Base-by-base conservation (phyloP, 2,888 invertebrate species). In the Chloroclystis v-ata region DNA sequence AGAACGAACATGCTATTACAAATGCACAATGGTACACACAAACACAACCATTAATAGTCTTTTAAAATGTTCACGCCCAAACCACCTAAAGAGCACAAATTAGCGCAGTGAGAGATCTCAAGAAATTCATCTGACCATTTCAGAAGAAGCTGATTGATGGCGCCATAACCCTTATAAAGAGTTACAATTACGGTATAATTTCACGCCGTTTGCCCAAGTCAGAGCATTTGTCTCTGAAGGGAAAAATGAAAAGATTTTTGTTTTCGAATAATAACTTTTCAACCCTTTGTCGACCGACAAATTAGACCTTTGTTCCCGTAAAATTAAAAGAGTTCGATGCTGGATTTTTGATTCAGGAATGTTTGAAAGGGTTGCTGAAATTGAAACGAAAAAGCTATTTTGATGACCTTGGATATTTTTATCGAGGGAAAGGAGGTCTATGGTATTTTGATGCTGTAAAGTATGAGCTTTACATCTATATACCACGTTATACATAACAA, bases 281-380 rank as follows among this genome's bases (percentile, higher is more conserved):
- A 55, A 54, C 57, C 53, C 52, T 46, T 59, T 59, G 56, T 55
- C 40, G 42, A 59, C 59, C 65, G 67, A 75, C 72, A 74, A 76
- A 77, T 75, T 74, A 70, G 71, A 65, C 58, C 69, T 67, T 76
- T 75, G 72, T 75, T 69, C 13, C 29, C 46, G 39, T 65, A 45
- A 48, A 51, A 70, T 64, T 57, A 66, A 75, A 72, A 64, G 67
- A 61, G 61, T 67, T 62, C 60, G 43, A 45, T 45, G 43, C 20
- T 4, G 32, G 16, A 16, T 30, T 39, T 44, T 44, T 37, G 37
- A 44, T 37, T 44, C 29, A 37, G 29, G 37, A 44, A 41, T 44
- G 30, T 49, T 48, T 7, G 6, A 9, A 12, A 8, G 14, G 12
- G 10, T 13, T 20, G 25, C 8, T 30, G 12, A 24, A 20, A 40